Evolutionary conservation across 2,797 vertebrate species (phyloP), one percentile per base, ranked within the genome.

Genomic region (Clamator glandarius): DNA sequence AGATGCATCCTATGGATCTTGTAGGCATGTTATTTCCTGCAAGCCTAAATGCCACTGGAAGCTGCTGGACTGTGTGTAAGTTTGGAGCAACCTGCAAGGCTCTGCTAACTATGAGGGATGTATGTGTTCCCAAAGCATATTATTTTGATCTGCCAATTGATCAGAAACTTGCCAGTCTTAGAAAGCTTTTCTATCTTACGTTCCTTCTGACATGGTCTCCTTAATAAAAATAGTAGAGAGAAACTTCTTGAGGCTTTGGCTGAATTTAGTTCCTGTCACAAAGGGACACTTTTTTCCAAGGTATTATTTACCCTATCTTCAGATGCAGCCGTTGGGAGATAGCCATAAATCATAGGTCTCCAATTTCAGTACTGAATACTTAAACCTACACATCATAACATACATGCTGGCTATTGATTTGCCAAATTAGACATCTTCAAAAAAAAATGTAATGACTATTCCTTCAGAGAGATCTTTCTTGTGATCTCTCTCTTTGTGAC

Each of bases 281-380:
- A 86, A 51, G 1, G 61, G 84, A 78, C 4, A n/a, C 11, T 9
- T 87, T 95, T 55, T n/a, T 28, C 6, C 46, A 59, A 66, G 31
- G 42, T 20, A 57, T 70, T 63, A 68, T 80, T 93, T 94, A 93
- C 39, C n/a, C 21, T 83, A 52, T 52, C 92, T 91, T 95, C 57
- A 70, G 18, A 36, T 77, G 61, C 15, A 84, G 10, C 15, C 28
- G 35, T 51, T 74, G 13, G 86, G 66, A 64, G 54, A 51, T 20
- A 81, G 31, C 24, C 25, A 57, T 90, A 87, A 90, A 82, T 89
- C 86, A 46, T 18, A 79, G 24, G 16, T 50, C 25, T 7, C 12
- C 4, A 25, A 35, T 82, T 89, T 61, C 36, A 54, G 29, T 42
- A 57, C 52, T 68, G 57, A 79, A 72, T 90, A 36, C 42, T 67